Base-by-base conservation (phyloP, 2,888 invertebrate species). In the Parapristionchus giblindavisi region DNA sequence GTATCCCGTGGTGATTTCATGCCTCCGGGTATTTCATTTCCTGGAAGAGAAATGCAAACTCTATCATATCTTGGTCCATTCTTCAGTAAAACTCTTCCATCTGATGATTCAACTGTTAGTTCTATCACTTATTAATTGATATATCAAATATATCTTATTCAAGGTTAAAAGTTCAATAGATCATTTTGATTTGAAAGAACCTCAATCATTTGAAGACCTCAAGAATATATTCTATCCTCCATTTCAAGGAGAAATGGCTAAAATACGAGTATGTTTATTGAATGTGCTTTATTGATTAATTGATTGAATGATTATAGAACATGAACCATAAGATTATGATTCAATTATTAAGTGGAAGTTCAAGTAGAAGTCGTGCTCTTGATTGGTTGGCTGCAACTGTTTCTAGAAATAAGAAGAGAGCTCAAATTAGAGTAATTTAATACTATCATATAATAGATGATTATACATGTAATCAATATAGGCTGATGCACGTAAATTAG, bases 51-150 rank as follows among this genome's bases (percentile, higher is more conserved):
- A 89, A 91, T 96, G 76, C 92, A 94, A 0, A 91, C 93, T 71
- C 92, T 93, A 63, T 93, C 94, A 75, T 94, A 92, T 88, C 91
- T 99, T 8, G 96, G 96, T 24, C 94, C 96, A 0, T 96, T 98
- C 89, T 91, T 98, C 80, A 92, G 93, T 14, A 92, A 96, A 0
- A 96, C 96, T 0, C 92, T 96, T 1, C 95, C 96, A 89, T 94
- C 94, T 51, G 96, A 97, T 88, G 96, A 96, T 21, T 75, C 79
- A 89, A 94, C 94, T 88, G 93, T 89, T 80, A 87, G 89, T 85
- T 58, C 1, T 38, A 48, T 24, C 11, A 43, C 8, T 43, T 43
- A 8, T 56, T 56, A 6, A 56, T 14, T 24, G 29, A 56, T 24
- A 24, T 17, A 14, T 24, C n/a, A 56, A 14, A n/a, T 17, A 27